Conservation (phyloP, 2,888 invertebrate species). For the Pilophorus perplexus region DNA sequence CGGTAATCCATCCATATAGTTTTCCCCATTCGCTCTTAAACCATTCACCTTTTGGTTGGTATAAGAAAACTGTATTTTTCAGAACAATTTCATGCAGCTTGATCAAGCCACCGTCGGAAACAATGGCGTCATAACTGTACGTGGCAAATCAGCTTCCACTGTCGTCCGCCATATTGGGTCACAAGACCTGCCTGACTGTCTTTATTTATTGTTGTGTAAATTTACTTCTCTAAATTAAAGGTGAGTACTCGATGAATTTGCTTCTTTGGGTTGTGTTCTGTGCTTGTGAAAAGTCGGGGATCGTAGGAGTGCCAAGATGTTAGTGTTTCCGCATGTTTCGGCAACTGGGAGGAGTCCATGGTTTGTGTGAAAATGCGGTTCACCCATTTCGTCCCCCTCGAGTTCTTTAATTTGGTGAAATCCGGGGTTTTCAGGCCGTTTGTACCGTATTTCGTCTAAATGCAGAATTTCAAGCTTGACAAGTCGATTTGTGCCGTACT, state of each 20-base stretch:
- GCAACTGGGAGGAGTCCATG: conserved; percentile 47
- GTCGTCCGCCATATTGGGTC: conserved; percentile 74
- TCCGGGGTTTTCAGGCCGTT: too few relatives aligned
- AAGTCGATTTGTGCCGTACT: too few relatives aligned
- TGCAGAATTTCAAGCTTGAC: too few relatives aligned
- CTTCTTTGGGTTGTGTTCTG: not conserved
- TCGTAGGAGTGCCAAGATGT: not conserved
- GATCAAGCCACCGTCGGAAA: conserved; percentile 41
- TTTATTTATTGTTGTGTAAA: conserved; percentile 45
- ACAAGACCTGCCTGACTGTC: conserved; percentile 45
- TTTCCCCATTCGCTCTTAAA: too few relatives aligned
- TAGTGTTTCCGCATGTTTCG: conserved; percentile 37
- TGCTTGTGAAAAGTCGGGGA: not conserved
- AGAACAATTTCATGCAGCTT: too few relatives aligned
- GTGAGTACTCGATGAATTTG: conserved; percentile 40
- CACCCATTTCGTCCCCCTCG: conserved; percentile 18
- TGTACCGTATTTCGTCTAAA: too few relatives aligned
- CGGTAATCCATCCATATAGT: too few relatives aligned
- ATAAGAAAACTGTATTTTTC: too few relatives aligned
- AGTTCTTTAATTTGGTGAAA: too few relatives aligned
- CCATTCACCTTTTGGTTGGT: too few relatives aligned
- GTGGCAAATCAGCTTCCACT: conserved; percentile 71
- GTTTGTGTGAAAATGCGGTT: conserved; percentile 39
- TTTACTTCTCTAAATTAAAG: conserved; percentile 44
- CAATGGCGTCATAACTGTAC: conserved; percentile 59